Evolutionary conservation across 2,888 invertebrate genomes (phyloP).

Genomic region (Tetanocera ferruginea): DNA sequence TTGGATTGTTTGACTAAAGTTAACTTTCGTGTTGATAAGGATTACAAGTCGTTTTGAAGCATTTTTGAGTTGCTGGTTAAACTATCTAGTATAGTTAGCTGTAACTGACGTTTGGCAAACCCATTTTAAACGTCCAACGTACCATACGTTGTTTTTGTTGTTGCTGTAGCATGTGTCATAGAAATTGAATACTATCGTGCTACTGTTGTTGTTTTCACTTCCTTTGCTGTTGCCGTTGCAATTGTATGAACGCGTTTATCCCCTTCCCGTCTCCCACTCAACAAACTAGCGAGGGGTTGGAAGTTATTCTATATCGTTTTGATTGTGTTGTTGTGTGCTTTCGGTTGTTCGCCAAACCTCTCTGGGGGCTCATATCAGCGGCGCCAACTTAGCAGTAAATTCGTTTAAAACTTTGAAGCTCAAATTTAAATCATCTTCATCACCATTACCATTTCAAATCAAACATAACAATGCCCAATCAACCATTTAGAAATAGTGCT

Average conservation of each 20-base stretch:
- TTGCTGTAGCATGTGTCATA: slow-evolving; percentile 22
- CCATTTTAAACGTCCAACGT: too few relatives aligned
- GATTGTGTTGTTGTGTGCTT: neutral
- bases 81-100: too few relatives aligned
- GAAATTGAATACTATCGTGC: slow-evolving; percentile 5
- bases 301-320: neutral
- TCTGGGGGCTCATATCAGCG: slow-evolving; percentile 12
- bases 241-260: too few relatives aligned
- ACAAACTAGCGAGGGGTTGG: too few relatives aligned
- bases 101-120: too few relatives aligned
- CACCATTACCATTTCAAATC: neutral
- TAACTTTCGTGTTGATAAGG: too few relatives aligned
- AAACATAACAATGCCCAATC: neutral
- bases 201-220: neutral
- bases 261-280: too few relatives aligned
- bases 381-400: slow-evolving; percentile 3
- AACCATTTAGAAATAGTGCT: too few relatives aligned
- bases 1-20: too few relatives aligned
- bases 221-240: neutral
- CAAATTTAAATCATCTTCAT: neutral
- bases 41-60: too few relatives aligned
- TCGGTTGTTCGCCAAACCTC: neutral
- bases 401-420: neutral
- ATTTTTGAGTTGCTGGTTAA: too few relatives aligned
- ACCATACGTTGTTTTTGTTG: neutral